Percentiles rank a stretch among this genome's conserved stretches.
phyloP scores from a whole-genome alignment of 2,888 invertebrate species.

The Volucella inanis region DNA sequence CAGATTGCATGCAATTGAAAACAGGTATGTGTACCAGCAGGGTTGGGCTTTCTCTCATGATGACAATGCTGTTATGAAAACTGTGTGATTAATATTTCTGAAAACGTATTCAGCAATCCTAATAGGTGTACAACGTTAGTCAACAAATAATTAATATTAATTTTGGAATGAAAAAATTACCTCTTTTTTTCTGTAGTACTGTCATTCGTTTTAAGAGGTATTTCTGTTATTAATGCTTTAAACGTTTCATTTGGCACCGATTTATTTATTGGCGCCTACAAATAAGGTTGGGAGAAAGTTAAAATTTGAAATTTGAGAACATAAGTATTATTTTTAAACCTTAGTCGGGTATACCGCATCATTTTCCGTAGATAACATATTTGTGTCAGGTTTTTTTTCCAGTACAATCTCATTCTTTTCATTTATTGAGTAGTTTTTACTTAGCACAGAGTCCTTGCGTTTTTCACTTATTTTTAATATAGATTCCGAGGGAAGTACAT shows the following conservation, averaged over 20 bases:
- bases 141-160: too few species aligned
- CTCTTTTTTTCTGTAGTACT: conserved; percentile 22
- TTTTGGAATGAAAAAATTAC: conserved; percentile 12
- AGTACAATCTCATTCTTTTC: conserved; percentile 31
- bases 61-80: too few species aligned
- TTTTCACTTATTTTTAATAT: conserved; percentile 32
- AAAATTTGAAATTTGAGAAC: conserved; percentile 26
- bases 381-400: neutral
- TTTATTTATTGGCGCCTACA: conserved; percentile 11
- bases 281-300: conserved; percentile 9
- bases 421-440: conserved; percentile 28
- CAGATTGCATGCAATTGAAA: too few species aligned
- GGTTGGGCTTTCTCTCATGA: too few species aligned
- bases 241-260: neutral
- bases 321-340: conserved; percentile 62
- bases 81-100: neutral
- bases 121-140: neutral
- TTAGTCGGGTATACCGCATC: conserved; percentile 29
- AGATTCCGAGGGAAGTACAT: conserved; percentile 77
- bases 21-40: too few species aligned
- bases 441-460: conserved; percentile 47
- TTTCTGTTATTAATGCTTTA: conserved; percentile 53
- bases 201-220: conserved; percentile 53
- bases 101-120: neutral
- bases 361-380: conserved; percentile 8